Percentiles rank a stretch among this genome's conserved stretches.
phyloP scores from a whole-genome alignment of 1,140 invertebrate genomes.

The Atta texana region DNA sequence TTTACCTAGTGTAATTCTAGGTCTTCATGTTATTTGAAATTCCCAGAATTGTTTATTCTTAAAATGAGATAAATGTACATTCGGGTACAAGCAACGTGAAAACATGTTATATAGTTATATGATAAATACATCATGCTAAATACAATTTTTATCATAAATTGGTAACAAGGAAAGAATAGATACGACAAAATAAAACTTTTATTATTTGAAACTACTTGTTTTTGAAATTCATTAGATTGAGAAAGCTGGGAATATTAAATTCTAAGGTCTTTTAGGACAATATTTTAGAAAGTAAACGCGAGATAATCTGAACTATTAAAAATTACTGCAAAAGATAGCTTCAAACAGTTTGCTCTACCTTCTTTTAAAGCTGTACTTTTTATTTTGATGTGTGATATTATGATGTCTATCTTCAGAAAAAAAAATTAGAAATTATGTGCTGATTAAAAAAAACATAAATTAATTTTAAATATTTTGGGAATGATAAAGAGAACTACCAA shows the following conservation, averaged over 20 bases:
- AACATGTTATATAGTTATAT: not conserved
- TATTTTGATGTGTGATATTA: not conserved
- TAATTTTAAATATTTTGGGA: not conserved
- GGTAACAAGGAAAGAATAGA: not conserved
- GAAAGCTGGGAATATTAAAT: too few species aligned
- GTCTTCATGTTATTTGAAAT: too few species aligned
- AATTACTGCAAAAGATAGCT: not conserved
- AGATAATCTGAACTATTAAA: not conserved
- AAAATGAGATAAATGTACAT: too few species aligned
- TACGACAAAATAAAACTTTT: not conserved
- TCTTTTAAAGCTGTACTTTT: not conserved
- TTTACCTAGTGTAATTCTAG: not conserved
- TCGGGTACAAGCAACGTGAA: too few species aligned
- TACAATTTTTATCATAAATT: not conserved
- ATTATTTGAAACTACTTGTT: not conserved
- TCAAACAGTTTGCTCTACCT: not conserved
- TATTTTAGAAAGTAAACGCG: not conserved
- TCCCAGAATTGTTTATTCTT: too few species aligned
- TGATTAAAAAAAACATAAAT: not conserved
- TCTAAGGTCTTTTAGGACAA: not conserved
- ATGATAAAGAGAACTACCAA: not conserved
- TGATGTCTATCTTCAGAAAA: not conserved
- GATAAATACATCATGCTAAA: not conserved
- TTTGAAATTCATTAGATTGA: not conserved
- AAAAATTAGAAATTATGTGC: not conserved